A percentile compares a stretch with the other conserved stretches of the same genome.
These are phyloP conservation scores for Crepidodera aurea DNA, from an alignment of 2,888 invertebrate genomes.

Conservation along the genomic window DNA sequence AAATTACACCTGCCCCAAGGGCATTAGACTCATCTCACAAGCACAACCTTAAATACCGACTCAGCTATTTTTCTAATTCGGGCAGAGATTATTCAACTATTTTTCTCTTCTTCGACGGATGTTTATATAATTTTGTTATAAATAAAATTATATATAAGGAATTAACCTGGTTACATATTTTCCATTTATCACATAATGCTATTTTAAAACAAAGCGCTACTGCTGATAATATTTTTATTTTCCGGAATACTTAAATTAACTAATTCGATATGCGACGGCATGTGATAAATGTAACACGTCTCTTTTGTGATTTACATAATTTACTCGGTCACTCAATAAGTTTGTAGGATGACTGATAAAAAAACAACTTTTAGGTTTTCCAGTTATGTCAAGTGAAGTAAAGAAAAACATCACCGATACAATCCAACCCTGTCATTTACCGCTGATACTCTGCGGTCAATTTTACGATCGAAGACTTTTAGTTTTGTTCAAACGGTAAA, in stretches of 20 bases:
- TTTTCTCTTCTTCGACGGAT: slow-evolving; percentile 13
- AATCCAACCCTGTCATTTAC: too few relatives aligned
- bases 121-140: slow-evolving; percentile 10
- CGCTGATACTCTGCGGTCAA: too few relatives aligned
- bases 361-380: too few relatives aligned
- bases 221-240: slow-evolving; percentile 11
- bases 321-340: too few relatives aligned
- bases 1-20: slow-evolving; percentile 15
- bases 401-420: too few relatives aligned
- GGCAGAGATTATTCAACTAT: slow-evolving; percentile 21
- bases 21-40: slow-evolving; percentile 26
- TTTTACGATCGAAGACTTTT: too few relatives aligned
- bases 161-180: slow-evolving; percentile 25
- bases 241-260: neutral
- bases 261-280: slow-evolving; percentile 1
- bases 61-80: slow-evolving; percentile 28
- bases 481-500: too few relatives aligned
- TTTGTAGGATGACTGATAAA: too few relatives aligned
- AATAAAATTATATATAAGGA: slow-evolving; percentile 18
- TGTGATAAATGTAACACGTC: neutral
- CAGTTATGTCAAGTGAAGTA: too few relatives aligned
- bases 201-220: neutral
- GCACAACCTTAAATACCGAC: slow-evolving; percentile 17
- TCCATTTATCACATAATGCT: neutral
- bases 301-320: too few relatives aligned